Percentiles rank a stretch among this genome's conserved stretches.
These are phyloP conservation scores for Mantis religiosa DNA, from an alignment of 2,888 invertebrate genomes.

Conservation along the genomic window DNA sequence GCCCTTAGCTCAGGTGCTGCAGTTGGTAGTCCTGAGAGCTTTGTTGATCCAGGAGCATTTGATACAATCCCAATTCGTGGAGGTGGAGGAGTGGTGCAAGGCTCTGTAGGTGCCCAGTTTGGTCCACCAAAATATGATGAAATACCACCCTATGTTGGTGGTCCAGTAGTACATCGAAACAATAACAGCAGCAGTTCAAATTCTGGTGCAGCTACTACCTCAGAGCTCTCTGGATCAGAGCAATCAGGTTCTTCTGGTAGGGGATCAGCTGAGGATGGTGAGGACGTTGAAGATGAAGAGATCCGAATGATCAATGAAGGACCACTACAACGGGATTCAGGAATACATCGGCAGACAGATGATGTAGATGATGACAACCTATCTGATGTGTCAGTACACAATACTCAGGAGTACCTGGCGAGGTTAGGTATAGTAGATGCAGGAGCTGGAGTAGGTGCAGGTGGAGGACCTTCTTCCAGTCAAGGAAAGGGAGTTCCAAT, in stretches of 20 bases:
- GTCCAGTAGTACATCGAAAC: slow-evolving; percentile 46
- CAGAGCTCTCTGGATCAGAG: slow-evolving; percentile 89
- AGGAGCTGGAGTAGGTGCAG: slow-evolving; percentile 53
- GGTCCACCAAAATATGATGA: slow-evolving; percentile 90
- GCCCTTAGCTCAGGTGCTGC: slow-evolving; percentile 70
- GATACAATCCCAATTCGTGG: slow-evolving; percentile 80
- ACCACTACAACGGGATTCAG: slow-evolving; percentile 70
- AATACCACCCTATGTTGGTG: slow-evolving; percentile 71
- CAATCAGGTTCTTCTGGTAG: slow-evolving; percentile 94
- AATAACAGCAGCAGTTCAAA: slow-evolving; percentile 70
- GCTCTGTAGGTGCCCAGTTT: slow-evolving; percentile 55
- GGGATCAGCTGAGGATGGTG: slow-evolving; percentile 92
- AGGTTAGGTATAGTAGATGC: slow-evolving; percentile 87
- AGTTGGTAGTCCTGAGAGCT: slow-evolving; percentile 70
- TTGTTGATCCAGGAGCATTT: slow-evolving; percentile 83
- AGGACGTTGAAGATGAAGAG: slow-evolving; percentile 92
- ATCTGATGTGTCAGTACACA: slow-evolving; percentile 87
- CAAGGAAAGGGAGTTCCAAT: slow-evolving; percentile 61
- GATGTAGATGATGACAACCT: slow-evolving; percentile 64
- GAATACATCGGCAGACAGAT: slow-evolving; percentile 57
- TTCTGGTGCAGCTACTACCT: slow-evolving; percentile 76
- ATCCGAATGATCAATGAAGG: slow-evolving; percentile 96
- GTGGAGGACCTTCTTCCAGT: slow-evolving; percentile 28
- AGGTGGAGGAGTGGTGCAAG: slow-evolving; percentile 26
- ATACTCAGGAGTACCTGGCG: slow-evolving; percentile 93